Conservation (phyloP, 2,113 vertebrate species). For the Tragelaphus strepsiceros region DNA sequence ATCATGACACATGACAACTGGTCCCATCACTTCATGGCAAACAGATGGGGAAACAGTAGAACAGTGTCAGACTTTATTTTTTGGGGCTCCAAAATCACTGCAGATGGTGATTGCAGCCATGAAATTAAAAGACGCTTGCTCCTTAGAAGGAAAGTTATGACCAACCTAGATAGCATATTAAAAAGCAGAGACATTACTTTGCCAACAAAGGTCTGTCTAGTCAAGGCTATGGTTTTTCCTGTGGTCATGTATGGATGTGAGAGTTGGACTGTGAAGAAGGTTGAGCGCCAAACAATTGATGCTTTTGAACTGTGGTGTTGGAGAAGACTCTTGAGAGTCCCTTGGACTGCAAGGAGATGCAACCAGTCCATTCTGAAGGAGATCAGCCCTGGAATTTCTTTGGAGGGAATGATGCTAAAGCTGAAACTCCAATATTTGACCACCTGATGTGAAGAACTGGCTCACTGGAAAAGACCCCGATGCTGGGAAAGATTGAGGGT, state of each 20-base stretch:
- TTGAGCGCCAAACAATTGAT: not conserved
- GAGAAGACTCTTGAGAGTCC: not conserved
- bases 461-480: not conserved
- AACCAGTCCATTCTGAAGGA: not conserved
- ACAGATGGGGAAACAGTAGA: not conserved
- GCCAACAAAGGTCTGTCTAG: not conserved
- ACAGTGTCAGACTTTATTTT: not conserved
- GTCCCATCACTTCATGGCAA: not conserved
- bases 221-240: not conserved
- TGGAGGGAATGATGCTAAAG: not conserved
- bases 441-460: not conserved
- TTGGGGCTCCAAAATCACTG: not conserved
- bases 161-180: not conserved
- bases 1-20: not conserved
- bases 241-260: not conserved
- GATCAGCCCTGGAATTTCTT: not conserved
- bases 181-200: not conserved
- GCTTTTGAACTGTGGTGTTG: not conserved
- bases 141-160: not conserved
- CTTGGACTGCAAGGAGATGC: not conserved
- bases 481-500: not conserved
- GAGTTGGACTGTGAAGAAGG: not conserved
- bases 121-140: not conserved
- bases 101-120: not conserved
- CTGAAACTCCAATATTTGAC: not conserved